These are phyloP conservation scores for Clarias batrachus DNA, from an alignment of 2,113 vertebrate species.

Conservation along the genomic window DNA sequence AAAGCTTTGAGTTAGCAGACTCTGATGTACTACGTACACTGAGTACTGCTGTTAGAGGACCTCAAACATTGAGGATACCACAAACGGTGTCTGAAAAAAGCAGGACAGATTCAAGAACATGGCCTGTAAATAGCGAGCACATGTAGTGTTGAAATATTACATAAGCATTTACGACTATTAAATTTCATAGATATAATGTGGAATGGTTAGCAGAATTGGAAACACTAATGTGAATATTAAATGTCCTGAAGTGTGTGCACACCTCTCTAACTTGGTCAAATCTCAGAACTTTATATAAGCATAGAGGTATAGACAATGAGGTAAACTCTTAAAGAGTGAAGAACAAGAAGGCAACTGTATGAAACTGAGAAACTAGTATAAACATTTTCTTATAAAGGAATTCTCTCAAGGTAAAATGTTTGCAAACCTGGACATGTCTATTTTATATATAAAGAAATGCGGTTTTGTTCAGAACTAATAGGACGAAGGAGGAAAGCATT, in stretches of 20 bases:
- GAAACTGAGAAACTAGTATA: background rate
- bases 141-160: conserved; percentile 6
- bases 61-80: conserved; percentile 42
- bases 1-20: conserved; percentile 28
- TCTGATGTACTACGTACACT: conserved; percentile 34
- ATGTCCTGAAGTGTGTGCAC: background rate
- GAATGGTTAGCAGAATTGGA: background rate
- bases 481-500: background rate
- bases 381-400: background rate
- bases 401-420: background rate
- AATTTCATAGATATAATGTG: background rate
- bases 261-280: conserved; percentile 22
- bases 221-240: background rate
- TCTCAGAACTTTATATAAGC: conserved; percentile 15
- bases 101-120: conserved; percentile 10
- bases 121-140: background rate
- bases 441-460: background rate
- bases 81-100: conserved; percentile 12
- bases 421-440: background rate
- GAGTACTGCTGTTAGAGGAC: conserved; percentile 14
- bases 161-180: background rate
- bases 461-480: background rate
- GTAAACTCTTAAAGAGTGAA: conserved; percentile 27
- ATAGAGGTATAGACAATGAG: conserved; percentile 31
- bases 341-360: conserved; percentile 30